Base-by-base conservation (phyloP, 2,888 invertebrate species). In the Cheilosia variabilis region DNA sequence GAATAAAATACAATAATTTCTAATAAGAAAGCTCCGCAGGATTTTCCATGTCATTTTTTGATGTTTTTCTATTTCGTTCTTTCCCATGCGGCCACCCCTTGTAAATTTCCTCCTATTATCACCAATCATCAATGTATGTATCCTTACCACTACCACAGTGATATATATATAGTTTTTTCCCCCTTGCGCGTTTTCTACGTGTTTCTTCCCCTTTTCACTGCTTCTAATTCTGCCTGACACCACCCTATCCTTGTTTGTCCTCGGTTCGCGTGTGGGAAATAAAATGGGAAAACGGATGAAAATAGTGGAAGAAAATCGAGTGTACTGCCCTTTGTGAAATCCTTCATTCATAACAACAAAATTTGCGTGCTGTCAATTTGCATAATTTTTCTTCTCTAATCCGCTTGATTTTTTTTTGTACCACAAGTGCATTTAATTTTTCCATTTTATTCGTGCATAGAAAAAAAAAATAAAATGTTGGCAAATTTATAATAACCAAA, bases 281-380 rank as follows among this genome's bases (percentile, higher is more conserved):
- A 69, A n/a, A 69, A 47, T 55, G 17, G 69, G 65, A 80, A 69
- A 80, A 60, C 43, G 60, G 43, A 84, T 80, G 69, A 76, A 76
- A 80, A 80, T 71, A 75, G 80, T 80, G 52, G 47, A 52, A 31
- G 53, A 80, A 80, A 80, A 37, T 55, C 65, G 47, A 80, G 80
- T 84, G 80, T 75, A 53, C 73, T 76, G 65, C 69, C 75, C 79
- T 76, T 84, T 80, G 80, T 80, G 69, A 50, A 58, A 34, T 80
- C 66, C 75, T 71, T 71, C 80, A 80, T 84, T 84, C 84, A 80
- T 80, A 84, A 84, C 68, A 80, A 69, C 65, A 72, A 69, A 80
- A 71, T 79, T 69, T 52, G 66, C 65, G 60, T 84, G 69, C 65
- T 76, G 75, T 71, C 41, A 62, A 63, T 57, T 71, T 53, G 27